phyloP scores from a whole-genome alignment of 2,888 invertebrate genomes.

The Hecatera dysodea region DNA sequence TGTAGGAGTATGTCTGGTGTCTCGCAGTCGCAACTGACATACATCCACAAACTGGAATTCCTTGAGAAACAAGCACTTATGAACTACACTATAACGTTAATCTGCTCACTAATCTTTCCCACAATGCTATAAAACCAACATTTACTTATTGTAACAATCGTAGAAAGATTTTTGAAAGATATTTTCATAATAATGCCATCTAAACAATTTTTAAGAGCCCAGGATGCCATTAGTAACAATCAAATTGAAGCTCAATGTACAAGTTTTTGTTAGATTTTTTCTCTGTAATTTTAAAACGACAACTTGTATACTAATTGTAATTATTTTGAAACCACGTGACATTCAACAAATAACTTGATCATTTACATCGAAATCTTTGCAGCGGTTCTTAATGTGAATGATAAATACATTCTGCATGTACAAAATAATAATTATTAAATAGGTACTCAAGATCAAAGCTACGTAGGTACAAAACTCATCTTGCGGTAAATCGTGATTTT shows the following conservation, averaged over 20 bases:
- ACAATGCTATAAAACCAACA: slow-evolving; percentile 46
- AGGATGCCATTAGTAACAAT: slow-evolving; percentile 26
- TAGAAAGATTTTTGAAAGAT: slow-evolving; percentile 18
- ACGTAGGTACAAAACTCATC: background rate
- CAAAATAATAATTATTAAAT: no score
- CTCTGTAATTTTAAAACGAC: slow-evolving; percentile 17
- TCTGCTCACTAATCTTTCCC: slow-evolving; percentile 52
- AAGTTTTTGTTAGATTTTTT: slow-evolving; percentile 8
- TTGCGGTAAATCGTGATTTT: slow-evolving; percentile 11
- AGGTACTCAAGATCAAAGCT: background rate
- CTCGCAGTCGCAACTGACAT: slow-evolving; percentile 51
- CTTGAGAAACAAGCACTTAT: slow-evolving; percentile 61
- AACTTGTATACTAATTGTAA: background rate
- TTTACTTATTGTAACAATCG: slow-evolving; percentile 25
- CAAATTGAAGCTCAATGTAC: background rate
- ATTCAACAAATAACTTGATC: background rate
- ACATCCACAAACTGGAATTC: slow-evolving; percentile 58
- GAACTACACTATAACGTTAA: slow-evolving; percentile 54
- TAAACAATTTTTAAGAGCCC: background rate
- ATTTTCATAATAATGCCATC: background rate
- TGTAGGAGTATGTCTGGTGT: slow-evolving; percentile 28
- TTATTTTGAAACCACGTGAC: background rate
- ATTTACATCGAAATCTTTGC: background rate
- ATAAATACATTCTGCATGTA: background rate
- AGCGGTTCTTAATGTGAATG: background rate